Evolutionary conservation across 2,797 vertebrate genomes (phyloP).

Genomic region (Moxostoma hubbsi): DNA sequence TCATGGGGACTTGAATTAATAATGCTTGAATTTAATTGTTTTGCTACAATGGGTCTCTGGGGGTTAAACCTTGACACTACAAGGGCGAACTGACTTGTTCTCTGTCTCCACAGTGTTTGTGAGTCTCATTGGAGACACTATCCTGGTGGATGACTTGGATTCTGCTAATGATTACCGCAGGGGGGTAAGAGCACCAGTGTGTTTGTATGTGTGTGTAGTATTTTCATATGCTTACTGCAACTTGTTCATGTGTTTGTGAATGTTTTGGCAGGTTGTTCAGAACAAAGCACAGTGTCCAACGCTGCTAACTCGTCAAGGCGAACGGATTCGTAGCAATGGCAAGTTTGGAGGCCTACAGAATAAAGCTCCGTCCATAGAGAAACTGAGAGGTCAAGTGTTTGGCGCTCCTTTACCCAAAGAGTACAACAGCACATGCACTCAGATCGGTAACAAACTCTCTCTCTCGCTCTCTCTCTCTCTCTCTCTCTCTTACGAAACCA

Average conservation of each 20-base stretch:
- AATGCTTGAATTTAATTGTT: too few species aligned
- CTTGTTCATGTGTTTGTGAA: background rate
- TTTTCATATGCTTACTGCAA: background rate
- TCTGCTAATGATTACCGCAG: conserved; percentile 88
- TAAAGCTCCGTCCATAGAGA: conserved; percentile 82
- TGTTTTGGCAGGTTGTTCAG: conserved; percentile 78
- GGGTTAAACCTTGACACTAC: too few species aligned
- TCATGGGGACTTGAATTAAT: too few species aligned
- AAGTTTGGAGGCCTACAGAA: conserved; percentile 92
- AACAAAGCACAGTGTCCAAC: conserved; percentile 82
- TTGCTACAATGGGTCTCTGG: too few species aligned
- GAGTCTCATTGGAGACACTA: conserved; percentile 86
- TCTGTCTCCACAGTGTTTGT: conserved; percentile 82
- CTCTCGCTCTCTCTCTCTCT: background rate
- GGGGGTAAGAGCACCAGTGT: conserved; percentile 72
- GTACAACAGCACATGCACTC: conserved; percentile 66
- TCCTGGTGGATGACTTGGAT: conserved; percentile 90
- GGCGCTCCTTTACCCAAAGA: conserved; percentile 82
- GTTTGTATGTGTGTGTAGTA: conserved; percentile 41
- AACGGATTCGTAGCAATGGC: conserved; percentile 84
- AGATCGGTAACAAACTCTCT: conserved; percentile 80
- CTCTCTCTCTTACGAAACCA: too few species aligned
- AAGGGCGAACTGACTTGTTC: background rate
- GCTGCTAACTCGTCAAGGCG: conserved; percentile 87
- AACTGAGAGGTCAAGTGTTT: conserved; percentile 83